Base-by-base conservation (phyloP, 1,140 invertebrate genomes). In the Pseudomyrmex flavicornis region DNA sequence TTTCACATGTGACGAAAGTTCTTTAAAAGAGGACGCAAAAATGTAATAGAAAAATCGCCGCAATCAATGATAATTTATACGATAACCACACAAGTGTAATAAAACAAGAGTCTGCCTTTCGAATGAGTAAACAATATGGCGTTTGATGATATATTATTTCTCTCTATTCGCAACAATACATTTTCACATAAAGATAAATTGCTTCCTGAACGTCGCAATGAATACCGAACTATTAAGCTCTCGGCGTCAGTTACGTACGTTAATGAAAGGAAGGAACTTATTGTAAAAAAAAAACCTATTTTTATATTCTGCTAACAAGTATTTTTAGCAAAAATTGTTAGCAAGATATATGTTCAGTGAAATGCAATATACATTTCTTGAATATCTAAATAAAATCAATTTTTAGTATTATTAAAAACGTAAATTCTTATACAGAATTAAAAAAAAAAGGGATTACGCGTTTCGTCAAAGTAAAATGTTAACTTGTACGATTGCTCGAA, bases 121-220 rank as follows among this genome's bases (percentile, higher is more conserved):
- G 35, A 35, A 35, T 35, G 0, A 0, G 3, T 35, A 35, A 35
- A 35, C 35, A 35, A 35, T 35, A 5, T 5, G 35, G 2, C 35
- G 5, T 35, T 35, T 35, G 4, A 35, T 35, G 35, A 35, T 26
- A 26, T 35, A 35, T 35, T 35, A 5, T 35, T 1, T 35, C 35
- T 35, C 0, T 35, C 3, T 35, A 35, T 35, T 35, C 5, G 5
- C 35, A 35, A 35, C 5, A 35, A 7, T 35, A 35, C 35, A 12
- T 69, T 69, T 69, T 52, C 15, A 54, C 7, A 4, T 69, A n/a
- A 69, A 69, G 35, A 66, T 20, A 46, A 66, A 59, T 59, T 10
- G 63, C 15, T 17, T 17, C n/a, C 46, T n/a, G 2, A 15, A 15
- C 7, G 52, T 1, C 20, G 8, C 13, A 70, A 17, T 10, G 20